phyloP scores from a whole-genome alignment of 1,140 invertebrate species.

The Amphibalanus amphitrite region DNA sequence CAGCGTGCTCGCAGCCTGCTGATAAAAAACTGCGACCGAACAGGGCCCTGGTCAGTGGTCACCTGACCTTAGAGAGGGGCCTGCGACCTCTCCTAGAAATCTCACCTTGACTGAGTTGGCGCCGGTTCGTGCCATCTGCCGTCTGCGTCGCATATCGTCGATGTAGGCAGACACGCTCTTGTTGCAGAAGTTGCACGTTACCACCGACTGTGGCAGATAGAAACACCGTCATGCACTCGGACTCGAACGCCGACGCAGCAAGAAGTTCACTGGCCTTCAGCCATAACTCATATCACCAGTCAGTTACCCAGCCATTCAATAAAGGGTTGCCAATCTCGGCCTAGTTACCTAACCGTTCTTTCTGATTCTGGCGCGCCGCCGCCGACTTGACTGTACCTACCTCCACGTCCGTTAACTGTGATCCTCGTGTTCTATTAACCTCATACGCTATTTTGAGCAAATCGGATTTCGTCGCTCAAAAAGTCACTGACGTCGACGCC shows the following conservation, averaged over 20 bases:
- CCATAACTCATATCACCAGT: too few species aligned
- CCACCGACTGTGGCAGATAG: slow-evolving; percentile 43
- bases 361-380: background rate
- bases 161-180: slow-evolving; percentile 69
- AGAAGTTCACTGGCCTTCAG: too few species aligned
- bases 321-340: background rate
- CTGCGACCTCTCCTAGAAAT: too few species aligned
- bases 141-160: slow-evolving; percentile 26
- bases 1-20: too few species aligned
- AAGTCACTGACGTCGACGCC: too few species aligned
- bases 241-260: too few species aligned
- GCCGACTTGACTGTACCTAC: background rate
- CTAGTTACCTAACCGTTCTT: background rate
- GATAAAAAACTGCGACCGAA: too few species aligned
- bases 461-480: too few species aligned
- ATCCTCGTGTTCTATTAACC: background rate
- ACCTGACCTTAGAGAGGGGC: background rate
- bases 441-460: background rate
- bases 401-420: background rate
- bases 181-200: slow-evolving; percentile 86
- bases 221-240: background rate
- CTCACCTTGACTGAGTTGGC: background rate
- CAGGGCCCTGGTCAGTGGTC: too few species aligned
- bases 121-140: background rate
- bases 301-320: too few species aligned